These are phyloP conservation scores for Gymnothorax reevesii DNA, from an alignment of 2,797 vertebrate species.

Conservation along the genomic window DNA sequence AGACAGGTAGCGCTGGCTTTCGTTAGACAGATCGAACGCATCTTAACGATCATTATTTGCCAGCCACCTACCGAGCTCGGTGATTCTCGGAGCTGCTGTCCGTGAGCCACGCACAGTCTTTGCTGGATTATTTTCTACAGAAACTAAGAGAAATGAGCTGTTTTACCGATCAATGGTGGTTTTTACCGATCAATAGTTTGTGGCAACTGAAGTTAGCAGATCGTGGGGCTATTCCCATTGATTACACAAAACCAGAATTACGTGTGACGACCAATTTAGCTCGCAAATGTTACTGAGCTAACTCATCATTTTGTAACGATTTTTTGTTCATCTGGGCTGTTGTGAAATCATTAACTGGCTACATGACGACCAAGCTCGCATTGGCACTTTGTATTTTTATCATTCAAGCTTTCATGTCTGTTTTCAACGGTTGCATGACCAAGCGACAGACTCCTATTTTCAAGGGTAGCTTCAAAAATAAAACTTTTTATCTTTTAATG, in stretches of 20 bases:
- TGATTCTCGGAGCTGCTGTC: not conserved
- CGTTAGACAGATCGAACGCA: not conserved
- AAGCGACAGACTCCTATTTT: no score
- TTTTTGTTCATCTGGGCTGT: not conserved
- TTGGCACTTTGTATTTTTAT: not conserved
- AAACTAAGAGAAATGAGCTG: not conserved
- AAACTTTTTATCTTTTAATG: no score
- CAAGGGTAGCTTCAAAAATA: no score
- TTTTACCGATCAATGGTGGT: not conserved
- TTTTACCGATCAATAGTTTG: not conserved
- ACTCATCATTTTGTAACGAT: constrained; percentile 5
- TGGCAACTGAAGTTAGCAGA: not conserved
- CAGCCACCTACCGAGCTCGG: not conserved
- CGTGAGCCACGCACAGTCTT: not conserved
- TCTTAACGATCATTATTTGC: not conserved
- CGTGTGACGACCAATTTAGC: not conserved
- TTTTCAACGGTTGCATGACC: no score
- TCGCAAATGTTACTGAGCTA: not conserved
- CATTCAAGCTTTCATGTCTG: not conserved
- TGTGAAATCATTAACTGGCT: not conserved
- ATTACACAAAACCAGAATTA: not conserved
- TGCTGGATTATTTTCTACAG: not conserved
- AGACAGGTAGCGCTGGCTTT: not conserved
- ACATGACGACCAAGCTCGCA: not conserved
- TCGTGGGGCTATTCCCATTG: not conserved